Evolutionary conservation across 1,140 invertebrate species (phyloP), one percentile per base, ranked within the genome.

Genomic region (Pteromalus puparum): DNA sequence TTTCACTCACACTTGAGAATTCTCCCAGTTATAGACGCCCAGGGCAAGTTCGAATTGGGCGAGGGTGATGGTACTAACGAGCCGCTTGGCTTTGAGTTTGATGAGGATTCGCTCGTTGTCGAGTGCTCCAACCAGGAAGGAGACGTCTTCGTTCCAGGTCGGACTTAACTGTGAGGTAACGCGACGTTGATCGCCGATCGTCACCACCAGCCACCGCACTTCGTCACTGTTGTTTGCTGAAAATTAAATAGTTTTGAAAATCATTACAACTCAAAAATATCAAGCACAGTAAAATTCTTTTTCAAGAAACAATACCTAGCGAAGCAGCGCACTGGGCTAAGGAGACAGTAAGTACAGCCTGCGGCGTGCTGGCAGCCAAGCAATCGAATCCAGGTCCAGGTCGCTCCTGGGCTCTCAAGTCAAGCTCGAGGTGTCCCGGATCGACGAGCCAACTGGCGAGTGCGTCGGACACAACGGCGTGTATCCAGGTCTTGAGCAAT

Each of bases 401-500:
- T 80, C 93, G 89, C 53, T 94, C 94, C 4, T 87, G 90, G 18
- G 92, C 91, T 46, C 91, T 89, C 7, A 94, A 87, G 77, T 93
- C 91, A 65, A 94, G 84, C 79, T 94, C 93, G 15, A 94, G 84
- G 82, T 93, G 92, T 4, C 93, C 93, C 3, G 94, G 94, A 87
- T 95, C 94, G 38, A 95, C 94, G 86, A 94, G 90, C 81, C 94
- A 94, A 86, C 90, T 94, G n/a, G 92, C 92, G n/a, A 95, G 86
- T 28, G 93, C 93, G 81, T 95, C 94, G 86, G 93, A 93, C 2
- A 95, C 93, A 30, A 94, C 92, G 18, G 92, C 92, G 85, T 95
- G 93, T 74, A 95, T 93, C 94, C 94, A 95, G 18, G 92, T 93
- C 85, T 94, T 94, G n/a, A 95, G 89, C 34, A 94, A 86, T 15